These are phyloP conservation scores for Tapirus terrestris DNA, from an alignment of 2,113 vertebrate genomes.

Conservation along the genomic window DNA sequence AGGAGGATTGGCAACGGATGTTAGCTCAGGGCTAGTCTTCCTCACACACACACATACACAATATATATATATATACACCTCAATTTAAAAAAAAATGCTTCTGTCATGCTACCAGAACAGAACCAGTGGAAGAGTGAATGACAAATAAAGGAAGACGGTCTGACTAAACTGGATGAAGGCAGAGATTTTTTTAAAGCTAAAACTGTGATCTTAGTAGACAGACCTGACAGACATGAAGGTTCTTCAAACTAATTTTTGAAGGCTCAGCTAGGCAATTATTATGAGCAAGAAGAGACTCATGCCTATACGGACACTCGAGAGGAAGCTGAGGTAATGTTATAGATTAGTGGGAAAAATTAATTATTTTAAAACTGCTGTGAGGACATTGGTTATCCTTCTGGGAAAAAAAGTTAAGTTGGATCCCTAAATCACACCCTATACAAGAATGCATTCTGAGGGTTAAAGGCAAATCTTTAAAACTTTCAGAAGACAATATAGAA, in stretches of 20 bases:
- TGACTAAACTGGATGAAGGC: not conserved
- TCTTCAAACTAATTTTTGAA: not conserved
- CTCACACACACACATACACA: too few relatives aligned
- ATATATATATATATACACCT: too few relatives aligned
- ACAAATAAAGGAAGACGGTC: not conserved
- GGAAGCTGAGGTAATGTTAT: not conserved
- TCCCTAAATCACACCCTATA: not conserved
- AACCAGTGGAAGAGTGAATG: not conserved
- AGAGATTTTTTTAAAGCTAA: not conserved
- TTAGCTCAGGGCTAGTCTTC: too few relatives aligned
- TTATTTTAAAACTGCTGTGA: not conserved
- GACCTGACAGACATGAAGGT: not conserved
- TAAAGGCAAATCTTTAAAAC: not conserved
- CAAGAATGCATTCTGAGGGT: not conserved
- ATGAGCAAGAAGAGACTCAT: not conserved
- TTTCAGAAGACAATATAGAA: not conserved
- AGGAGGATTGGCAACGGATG: too few relatives aligned
- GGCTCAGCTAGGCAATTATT: not conserved
- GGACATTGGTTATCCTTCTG: not conserved
- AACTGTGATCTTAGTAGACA: not conserved
- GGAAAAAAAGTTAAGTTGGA: not conserved
- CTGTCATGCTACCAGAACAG: not conserved
- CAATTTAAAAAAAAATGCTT: not conserved
- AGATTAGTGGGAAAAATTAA: not conserved
- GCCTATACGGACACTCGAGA: not conserved